Percentiles rank a stretch among this genome's conserved stretches.
phyloP scores from a whole-genome alignment of 2,113 vertebrate species.

The Nymphicus hollandicus region DNA sequence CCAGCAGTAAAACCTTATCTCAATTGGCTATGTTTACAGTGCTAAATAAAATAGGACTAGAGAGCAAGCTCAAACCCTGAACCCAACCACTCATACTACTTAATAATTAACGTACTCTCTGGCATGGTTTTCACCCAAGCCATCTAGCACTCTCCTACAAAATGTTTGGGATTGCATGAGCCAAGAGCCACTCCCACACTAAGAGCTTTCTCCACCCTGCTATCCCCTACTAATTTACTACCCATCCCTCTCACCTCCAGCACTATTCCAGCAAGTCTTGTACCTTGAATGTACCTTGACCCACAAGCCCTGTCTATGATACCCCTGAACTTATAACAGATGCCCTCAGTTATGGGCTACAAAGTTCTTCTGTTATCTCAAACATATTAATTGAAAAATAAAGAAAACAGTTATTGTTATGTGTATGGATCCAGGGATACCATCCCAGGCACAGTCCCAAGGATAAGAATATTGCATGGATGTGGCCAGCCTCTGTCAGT shows the following conservation, averaged over 20 bases:
- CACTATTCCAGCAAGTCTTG: not conserved
- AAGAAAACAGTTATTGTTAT: not conserved
- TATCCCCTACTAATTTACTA: not conserved
- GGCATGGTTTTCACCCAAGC: not conserved
- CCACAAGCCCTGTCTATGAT: not conserved
- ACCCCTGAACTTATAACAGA: not conserved
- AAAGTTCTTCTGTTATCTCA: not conserved
- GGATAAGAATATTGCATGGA: not conserved
- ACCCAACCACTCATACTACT: not conserved
- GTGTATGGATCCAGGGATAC: not conserved
- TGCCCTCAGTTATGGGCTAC: not conserved
- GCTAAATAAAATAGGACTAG: not conserved
- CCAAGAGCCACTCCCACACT: not conserved
- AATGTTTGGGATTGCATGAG: not conserved
- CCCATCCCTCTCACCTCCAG: not conserved
- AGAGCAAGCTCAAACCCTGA: not conserved
- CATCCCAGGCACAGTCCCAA: not conserved
- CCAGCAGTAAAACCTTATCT: slow-evolving; percentile 39
- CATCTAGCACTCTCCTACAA: not conserved
- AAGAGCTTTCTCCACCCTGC: not conserved
- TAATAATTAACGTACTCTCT: slow-evolving; percentile 13
- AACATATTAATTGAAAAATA: not conserved
- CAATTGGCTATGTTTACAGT: not conserved
- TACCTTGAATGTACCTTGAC: not conserved
- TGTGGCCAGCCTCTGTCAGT: not conserved